Base-by-base conservation (phyloP, 2,113 vertebrate genomes). In the Falcunculus frontatus region DNA sequence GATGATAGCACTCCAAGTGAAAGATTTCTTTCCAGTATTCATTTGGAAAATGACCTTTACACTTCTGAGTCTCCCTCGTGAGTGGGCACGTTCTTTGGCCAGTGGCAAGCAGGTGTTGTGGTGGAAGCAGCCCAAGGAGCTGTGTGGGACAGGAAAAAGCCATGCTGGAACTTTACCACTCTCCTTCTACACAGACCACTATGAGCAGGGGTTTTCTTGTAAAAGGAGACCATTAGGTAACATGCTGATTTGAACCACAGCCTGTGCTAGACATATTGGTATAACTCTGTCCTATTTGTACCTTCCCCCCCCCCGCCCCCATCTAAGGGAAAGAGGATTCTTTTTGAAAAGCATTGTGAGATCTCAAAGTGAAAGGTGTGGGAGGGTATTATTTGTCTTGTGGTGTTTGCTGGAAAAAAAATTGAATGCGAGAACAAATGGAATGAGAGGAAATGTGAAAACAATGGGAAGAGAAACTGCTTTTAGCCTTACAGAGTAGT, bases 401-500 rank as follows among this genome's bases (percentile, higher is more conserved):
- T 91, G 63, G 33, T 76, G 10, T 60, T 95, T 84, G n/a, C 56
- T 89, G 72, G 52, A 10, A 78, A 91, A 75, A 76, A 75, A 76
- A 37, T 1, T 18, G 62, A 93, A 67, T 69, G 46, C 39, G 44
- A 50, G 37, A 91, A 85, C 37, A 87, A 90, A 85, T 19, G 13
- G 57, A 73, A 56, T 79, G 63, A 91, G 44, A 85, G 82, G 84
- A 95, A 87, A 74, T 3, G 6, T 46, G 73, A 68, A 70, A 92
- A 97, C 89, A 96, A 80, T 74, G 60, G 47, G 33, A 84, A 74
- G 37, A 85, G 70, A 79, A 94, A 35, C 57, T 91, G 84, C 78
- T 93, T 90, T 91, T 95, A 82, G 75, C 46, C 55, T 76, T 92
- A 94, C 86, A 96, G 80, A 92, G 67, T 62, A 79, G 72, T 53